Base-by-base conservation (phyloP, 2,888 invertebrate species). In the Polietes domitor region DNA sequence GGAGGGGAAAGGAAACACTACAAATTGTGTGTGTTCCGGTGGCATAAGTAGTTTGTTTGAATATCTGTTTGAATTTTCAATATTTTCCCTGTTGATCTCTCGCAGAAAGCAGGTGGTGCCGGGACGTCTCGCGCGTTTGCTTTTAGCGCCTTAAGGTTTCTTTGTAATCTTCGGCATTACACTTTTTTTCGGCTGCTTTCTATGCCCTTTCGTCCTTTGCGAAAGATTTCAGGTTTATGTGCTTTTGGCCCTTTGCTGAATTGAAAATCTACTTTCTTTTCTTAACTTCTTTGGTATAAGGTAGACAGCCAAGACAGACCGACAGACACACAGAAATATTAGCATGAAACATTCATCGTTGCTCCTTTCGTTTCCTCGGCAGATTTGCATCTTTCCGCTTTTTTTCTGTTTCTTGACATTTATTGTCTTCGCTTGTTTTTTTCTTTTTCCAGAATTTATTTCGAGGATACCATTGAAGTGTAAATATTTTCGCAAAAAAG, bases 301-400 rank as follows among this genome's bases (percentile, higher is more conserved):
- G 32, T 41, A 32, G 32, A 21, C 9, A 61, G 1, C 2, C 17
- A 24, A 15, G 61, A 28, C 28, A 61, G 17, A 2, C 17, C 50
- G 12, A 47, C n/a, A 37, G 7, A 37, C 37, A 7, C 10, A 24
- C 19, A 21, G 21, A 26, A 26, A 58, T 15, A 58, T 58, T 58
- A 58, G 12, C 58, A 58, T 58, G 19, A 58, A 24, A 26, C 12
- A 10, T 58, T 26, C 12, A 10, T 58, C 15, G 58, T 58, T 58
- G 58, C 24, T 65, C 41, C 41, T 65, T 65, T 65, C 2, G 37
- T 37, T 32, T 28, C 24, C 12, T 82, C 83, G 63, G 87, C 83
- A 85, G 87, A 86, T 87, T 87, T 89, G 87, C 88, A 88, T 89
- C 88, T 89, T 88, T 88, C 88, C 86, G 87, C 88, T 88, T 89